Percentiles rank a stretch among this genome's conserved stretches.
Evolutionary conservation across 2,888 invertebrate species (phyloP).

Genomic region (Drosophila kambysellisi): DNA sequence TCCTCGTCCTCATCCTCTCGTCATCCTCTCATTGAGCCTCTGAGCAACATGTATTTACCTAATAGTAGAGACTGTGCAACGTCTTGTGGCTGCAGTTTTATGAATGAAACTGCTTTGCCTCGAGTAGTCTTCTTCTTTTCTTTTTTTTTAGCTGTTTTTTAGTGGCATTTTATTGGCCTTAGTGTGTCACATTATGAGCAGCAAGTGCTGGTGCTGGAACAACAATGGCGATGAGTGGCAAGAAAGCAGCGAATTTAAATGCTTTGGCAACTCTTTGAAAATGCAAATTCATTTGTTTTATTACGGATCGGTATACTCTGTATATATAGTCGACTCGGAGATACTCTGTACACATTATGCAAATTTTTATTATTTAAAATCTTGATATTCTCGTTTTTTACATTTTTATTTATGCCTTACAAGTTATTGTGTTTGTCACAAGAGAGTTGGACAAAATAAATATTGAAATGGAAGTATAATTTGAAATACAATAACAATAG

Average conservation of each 20-base stretch:
- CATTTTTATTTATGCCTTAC: background rate
- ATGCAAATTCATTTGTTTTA: constrained; percentile 11
- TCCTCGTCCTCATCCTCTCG: background rate
- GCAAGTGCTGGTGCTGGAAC: constrained; percentile 14
- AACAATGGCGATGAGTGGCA: constrained; percentile 12
- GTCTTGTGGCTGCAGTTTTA: constrained; percentile 63
- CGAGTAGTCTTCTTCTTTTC: background rate
- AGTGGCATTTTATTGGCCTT: constrained; percentile 63
- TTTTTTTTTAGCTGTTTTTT: constrained; percentile 45
- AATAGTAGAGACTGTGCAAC: constrained; percentile 31
- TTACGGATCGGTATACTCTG: background rate
- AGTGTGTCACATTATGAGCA: constrained; percentile 54
- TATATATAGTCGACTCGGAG: background rate
- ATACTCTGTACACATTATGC: background rate
- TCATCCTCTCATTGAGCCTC: background rate
- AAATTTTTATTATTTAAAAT: background rate
- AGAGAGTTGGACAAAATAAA: background rate
- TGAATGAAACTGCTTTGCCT: constrained; percentile 68
- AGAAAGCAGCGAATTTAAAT: constrained; percentile 19
- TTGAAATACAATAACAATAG: background rate
- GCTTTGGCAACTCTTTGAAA: constrained; percentile 24
- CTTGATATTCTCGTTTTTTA: background rate
- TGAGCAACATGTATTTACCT: constrained; percentile 25
- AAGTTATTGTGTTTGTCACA: too few relatives aligned
- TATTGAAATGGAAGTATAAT: background rate